Conservation (phyloP, 2,888 invertebrate species). For the Hirtodrosophila duncani region DNA sequence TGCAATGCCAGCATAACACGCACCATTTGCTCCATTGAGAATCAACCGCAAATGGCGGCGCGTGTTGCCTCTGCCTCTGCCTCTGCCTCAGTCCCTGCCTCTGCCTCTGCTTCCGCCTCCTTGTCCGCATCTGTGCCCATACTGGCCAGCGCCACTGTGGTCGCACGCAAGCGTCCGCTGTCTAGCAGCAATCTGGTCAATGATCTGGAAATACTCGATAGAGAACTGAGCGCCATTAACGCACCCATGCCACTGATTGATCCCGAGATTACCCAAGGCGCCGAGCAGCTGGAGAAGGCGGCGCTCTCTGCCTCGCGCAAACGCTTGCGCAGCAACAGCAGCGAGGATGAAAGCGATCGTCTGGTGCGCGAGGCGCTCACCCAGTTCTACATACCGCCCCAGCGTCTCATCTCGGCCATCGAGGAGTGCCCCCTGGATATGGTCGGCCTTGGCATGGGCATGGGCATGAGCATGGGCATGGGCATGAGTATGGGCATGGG, state of each 20-base stretch:
- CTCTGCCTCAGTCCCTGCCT: constrained; percentile 10
- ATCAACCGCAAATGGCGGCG: constrained; percentile 45
- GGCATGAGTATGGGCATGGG: constrained; percentile 16
- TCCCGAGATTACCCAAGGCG: constrained; percentile 78
- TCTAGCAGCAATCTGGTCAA: constrained; percentile 77
- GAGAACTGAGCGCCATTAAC: constrained; percentile 78
- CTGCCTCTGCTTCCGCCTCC: constrained; percentile 4
- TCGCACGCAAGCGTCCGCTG: constrained; percentile 67
- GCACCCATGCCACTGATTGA: constrained; percentile 78
- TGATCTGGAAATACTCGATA: constrained; percentile 78
- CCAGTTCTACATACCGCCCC: constrained; percentile 85
- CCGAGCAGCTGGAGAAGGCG: constrained; percentile 77
- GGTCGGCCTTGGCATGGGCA: constrained; percentile 51
- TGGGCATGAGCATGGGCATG: constrained; percentile 3
- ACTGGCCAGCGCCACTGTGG: constrained; percentile 1
- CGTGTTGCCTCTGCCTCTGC: constrained; percentile 35
- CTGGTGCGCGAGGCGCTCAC: constrained; percentile 85
- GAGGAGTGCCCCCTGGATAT: constrained; percentile 81
- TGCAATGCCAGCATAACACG: constrained; percentile 33
- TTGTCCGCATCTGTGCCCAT: constrained; percentile 11
- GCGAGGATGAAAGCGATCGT: constrained; percentile 83
- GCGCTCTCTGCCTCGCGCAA: constrained; percentile 76
- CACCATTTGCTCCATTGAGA: constrained; percentile 56
- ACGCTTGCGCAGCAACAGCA: constrained; percentile 76
- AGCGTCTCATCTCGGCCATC: constrained; percentile 83